A percentile compares a stretch with the other conserved stretches of the same genome.
Conservation (phyloP, 2,113 vertebrate genomes). For the Gila orcuttii region DNA sequence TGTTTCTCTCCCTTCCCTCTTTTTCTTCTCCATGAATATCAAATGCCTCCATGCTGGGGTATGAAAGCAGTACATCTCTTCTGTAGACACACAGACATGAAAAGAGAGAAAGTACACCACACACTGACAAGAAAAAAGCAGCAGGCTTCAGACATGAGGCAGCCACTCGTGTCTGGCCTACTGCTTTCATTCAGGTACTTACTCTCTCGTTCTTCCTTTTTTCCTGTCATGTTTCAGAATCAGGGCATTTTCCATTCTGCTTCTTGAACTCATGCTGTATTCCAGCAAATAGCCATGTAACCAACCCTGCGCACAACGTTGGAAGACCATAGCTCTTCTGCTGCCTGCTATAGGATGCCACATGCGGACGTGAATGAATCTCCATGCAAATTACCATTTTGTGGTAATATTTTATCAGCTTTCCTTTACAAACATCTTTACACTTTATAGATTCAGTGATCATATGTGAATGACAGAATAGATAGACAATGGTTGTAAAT, state of each 20-base stretch:
- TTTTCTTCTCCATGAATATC: constrained; percentile 79
- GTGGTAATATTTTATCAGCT: background rate
- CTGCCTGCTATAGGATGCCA: background rate
- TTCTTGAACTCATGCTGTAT: background rate
- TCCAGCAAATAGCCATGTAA: constrained; percentile 18
- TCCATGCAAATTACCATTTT: background rate
- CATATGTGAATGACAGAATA: background rate
- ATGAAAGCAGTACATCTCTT: constrained; percentile 68
- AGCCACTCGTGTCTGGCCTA: constrained; percentile 62
- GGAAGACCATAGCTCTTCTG: background rate
- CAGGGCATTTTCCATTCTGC: constrained; percentile 21
- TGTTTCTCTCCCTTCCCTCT: constrained; percentile 70
- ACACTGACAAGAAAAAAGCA: constrained; percentile 67
- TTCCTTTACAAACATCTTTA: background rate
- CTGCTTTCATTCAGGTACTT: constrained; percentile 63
- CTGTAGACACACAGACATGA: constrained; percentile 59
- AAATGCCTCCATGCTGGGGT: constrained; percentile 76
- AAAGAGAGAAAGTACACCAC: constrained; percentile 52
- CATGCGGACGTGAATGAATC: background rate
- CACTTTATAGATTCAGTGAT: background rate
- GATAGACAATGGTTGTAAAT: constrained; percentile 47
- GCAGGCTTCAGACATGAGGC: constrained; percentile 62
- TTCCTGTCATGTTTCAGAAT: constrained; percentile 22
- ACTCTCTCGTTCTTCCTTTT: constrained; percentile 21
- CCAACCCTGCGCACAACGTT: background rate